Evolutionary conservation across 2,888 invertebrate species (phyloP).

Genomic region (Caenorhabditis angaria): DNA sequence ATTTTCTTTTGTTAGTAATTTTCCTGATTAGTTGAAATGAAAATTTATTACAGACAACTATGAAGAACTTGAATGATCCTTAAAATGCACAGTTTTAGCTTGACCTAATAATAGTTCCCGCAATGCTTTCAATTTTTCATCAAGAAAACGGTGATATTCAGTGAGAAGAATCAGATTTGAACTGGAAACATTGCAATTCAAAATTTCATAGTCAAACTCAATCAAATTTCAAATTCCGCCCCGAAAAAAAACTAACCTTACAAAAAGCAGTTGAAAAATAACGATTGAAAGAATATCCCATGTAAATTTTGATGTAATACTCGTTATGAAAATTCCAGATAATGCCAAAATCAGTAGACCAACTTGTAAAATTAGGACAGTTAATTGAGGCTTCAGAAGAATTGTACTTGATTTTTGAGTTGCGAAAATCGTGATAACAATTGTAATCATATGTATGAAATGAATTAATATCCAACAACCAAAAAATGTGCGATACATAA

Average conservation of each 20-base stretch:
- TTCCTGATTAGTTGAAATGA: too few species aligned
- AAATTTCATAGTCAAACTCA: not conserved
- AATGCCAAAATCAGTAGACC: conserved; percentile 42
- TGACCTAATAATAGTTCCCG: conserved; percentile 44
- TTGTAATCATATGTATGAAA: conserved; percentile 34
- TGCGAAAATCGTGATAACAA: conserved; percentile 37
- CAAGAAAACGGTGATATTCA: conserved; percentile 46
- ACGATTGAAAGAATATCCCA: conserved; percentile 30
- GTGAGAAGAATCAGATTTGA: conserved; percentile 39
- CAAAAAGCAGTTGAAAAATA: conserved; percentile 27
- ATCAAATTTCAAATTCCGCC: conserved; percentile 6
- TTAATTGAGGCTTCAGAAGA: conserved; percentile 48
- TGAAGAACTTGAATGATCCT: conserved; percentile 29
- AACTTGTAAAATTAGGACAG: conserved; percentile 37
- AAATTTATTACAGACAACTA: conserved; percentile 1
- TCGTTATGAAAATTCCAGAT: conserved; percentile 32
- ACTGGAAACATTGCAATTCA: conserved; percentile 29
- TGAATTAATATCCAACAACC: conserved; percentile 45
- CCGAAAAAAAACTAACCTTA: too few species aligned
- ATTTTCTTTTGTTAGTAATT: not conserved
- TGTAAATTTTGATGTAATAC: conserved; percentile 35
- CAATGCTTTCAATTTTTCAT: conserved; percentile 46
- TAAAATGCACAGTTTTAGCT: conserved; percentile 56
- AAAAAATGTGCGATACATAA: conserved; percentile 42
- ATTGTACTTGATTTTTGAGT: conserved; percentile 13